phyloP scores from a whole-genome alignment of 2,797 vertebrate genomes.

The Pterois miles region DNA sequence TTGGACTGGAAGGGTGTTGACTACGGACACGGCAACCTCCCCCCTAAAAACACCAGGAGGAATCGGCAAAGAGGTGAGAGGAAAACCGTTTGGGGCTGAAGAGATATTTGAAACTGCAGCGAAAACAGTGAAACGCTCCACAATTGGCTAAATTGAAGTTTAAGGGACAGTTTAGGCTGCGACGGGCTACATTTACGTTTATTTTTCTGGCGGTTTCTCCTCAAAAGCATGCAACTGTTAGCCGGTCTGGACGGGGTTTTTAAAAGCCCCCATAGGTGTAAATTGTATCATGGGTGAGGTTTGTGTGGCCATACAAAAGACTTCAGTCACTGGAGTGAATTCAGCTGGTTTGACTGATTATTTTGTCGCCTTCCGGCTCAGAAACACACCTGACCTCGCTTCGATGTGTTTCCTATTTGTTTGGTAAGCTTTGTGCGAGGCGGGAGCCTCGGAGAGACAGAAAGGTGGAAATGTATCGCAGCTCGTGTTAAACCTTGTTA shows the following conservation, averaged over 20 bases:
- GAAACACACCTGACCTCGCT: not conserved
- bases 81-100: slow-evolving; percentile 35
- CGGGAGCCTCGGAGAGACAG: slow-evolving; percentile 15
- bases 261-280: slow-evolving; percentile 51
- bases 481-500: slow-evolving; percentile 24
- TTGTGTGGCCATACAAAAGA: slow-evolving; percentile 68
- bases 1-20: slow-evolving; percentile 30
- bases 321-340: slow-evolving; percentile 33
- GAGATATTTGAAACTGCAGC: slow-evolving; percentile 57
- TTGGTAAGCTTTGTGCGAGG: slow-evolving; percentile 18
- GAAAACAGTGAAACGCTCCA: slow-evolving; percentile 51
- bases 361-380: slow-evolving; percentile 7
- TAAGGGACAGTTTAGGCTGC: slow-evolving; percentile 32
- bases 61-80: slow-evolving; percentile 68
- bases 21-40: slow-evolving; percentile 20
- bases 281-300: slow-evolving; percentile 74
- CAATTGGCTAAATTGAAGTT: slow-evolving; percentile 64
- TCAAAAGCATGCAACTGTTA: slow-evolving; percentile 27
- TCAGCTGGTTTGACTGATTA: slow-evolving; percentile 12
- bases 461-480: slow-evolving; percentile 40
- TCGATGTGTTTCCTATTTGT: not conserved
- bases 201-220: not conserved
- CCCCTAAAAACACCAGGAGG: slow-evolving; percentile 14
- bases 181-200: not conserved
- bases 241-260: not conserved